A percentile compares a stretch with the other conserved stretches of the same genome.
Evolutionary conservation across 2,888 invertebrate genomes (phyloP).

Genomic region (Agrotis segetum): DNA sequence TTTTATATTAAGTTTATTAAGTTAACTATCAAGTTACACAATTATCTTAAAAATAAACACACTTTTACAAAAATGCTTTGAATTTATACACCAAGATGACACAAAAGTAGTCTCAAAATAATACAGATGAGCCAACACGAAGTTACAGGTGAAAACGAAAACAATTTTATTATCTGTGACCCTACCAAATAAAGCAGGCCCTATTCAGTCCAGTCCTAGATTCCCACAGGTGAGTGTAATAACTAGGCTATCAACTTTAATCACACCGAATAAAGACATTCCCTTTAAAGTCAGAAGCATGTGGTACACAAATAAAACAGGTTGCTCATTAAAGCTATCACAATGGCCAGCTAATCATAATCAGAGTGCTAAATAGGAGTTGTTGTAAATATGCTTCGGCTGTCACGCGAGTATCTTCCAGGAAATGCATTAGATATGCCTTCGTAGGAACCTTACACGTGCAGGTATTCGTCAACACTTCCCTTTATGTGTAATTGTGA

Average conservation of each 20-base stretch:
- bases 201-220: not conserved
- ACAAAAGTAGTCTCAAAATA: not conserved
- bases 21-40: not conserved
- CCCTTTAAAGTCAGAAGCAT: constrained; percentile 19
- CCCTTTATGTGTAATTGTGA: constrained; percentile 42
- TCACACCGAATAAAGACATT: constrained; percentile 18
- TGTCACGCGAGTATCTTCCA: constrained; percentile 74
- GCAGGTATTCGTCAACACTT: constrained; percentile 73
- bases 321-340: constrained; percentile 53
- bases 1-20: no score
- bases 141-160: not conserved
- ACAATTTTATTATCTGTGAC: not conserved
- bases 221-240: not conserved
- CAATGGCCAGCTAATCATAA: constrained; percentile 41
- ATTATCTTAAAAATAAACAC: not conserved
- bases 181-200: constrained; percentile 1
- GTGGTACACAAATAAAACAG: constrained; percentile 43
- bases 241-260: constrained; percentile 9
- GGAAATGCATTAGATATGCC: constrained; percentile 76
- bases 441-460: constrained; percentile 73
- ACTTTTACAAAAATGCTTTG: not conserved
- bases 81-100: no score
- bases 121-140: not conserved
- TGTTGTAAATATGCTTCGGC: constrained; percentile 68
- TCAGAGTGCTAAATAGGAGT: constrained; percentile 68